These are phyloP conservation scores for Leucopsar rothschildi DNA, from an alignment of 2,113 vertebrate species.

Conservation along the genomic window DNA sequence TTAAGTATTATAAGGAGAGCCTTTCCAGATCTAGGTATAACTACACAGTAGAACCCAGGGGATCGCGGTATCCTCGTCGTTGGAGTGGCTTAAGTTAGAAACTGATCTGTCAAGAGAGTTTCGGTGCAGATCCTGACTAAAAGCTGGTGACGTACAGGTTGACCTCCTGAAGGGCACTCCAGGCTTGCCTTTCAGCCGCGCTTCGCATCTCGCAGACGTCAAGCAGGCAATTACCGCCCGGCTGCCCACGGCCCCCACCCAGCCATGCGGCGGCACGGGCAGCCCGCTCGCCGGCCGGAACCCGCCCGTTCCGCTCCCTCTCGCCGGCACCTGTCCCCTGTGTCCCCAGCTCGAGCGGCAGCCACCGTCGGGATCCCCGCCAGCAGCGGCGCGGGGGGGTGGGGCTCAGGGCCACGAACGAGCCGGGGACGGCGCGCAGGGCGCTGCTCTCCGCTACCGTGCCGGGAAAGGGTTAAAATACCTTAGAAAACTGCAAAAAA, in stretches of 20 bases:
- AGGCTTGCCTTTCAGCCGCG: neutral
- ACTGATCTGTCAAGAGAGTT: neutral
- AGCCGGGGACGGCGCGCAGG: neutral
- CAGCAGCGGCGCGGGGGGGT: neutral
- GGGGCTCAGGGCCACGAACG: neutral
- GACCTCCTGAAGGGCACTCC: neutral
- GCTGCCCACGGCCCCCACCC: neutral
- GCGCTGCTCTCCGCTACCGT: neutral
- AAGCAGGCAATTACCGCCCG: rapidly evolving
- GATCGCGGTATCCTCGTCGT: neutral
- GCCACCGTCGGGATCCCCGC: neutral
- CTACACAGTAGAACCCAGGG: neutral
- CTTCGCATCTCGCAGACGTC: neutral
- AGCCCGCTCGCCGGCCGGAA: no score
- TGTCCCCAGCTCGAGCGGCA: neutral
- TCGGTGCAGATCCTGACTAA: neutral
- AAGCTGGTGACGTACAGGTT: neutral
- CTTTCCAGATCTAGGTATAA: neutral
- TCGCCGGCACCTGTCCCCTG: rapidly evolving
- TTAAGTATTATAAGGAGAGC: neutral
- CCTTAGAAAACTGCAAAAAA: neutral
- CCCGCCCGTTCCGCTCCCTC: neutral
- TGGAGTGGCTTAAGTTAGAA: neutral
- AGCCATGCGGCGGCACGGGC: neutral
- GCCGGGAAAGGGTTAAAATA: neutral